Evolutionary conservation across 2,797 vertebrate genomes (phyloP).

Genomic region (Sebastes iracundus): DNA sequence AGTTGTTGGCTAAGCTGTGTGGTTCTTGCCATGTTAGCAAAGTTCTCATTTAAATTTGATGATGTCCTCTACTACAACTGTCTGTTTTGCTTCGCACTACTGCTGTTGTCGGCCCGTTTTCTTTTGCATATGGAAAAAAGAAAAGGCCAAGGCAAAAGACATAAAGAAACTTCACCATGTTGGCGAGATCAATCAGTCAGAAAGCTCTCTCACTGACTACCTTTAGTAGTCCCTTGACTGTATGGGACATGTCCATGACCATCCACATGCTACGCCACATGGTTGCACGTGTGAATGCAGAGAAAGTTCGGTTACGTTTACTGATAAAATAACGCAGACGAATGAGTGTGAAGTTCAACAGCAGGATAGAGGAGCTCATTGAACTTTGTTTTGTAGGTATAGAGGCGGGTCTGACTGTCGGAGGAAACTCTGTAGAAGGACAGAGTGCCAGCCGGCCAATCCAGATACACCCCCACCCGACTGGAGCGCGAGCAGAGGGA

Average conservation of each 20-base stretch:
- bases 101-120: background rate
- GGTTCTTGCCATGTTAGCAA: background rate
- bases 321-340: background rate
- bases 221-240: background rate
- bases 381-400: slow-evolving; percentile 7
- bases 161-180: background rate
- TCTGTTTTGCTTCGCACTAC: background rate
- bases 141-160: no score
- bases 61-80: no score
- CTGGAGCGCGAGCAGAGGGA: background rate
- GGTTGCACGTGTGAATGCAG: no score
- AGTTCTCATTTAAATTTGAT: no score
- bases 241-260: accelerated
- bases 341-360: background rate
- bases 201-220: background rate
- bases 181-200: background rate
- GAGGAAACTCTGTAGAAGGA: slow-evolving; percentile 52
- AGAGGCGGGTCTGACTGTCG: background rate
- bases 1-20: background rate
- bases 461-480: slow-evolving; percentile 40
- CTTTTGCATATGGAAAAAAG: background rate
- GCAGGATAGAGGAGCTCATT: slow-evolving; percentile 9
- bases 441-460: slow-evolving; percentile 24
- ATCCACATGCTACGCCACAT: background rate
- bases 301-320: background rate